Evolutionary conservation across 2,888 invertebrate genomes (phyloP).

Genomic region (Acanthosepion esculentum): DNA sequence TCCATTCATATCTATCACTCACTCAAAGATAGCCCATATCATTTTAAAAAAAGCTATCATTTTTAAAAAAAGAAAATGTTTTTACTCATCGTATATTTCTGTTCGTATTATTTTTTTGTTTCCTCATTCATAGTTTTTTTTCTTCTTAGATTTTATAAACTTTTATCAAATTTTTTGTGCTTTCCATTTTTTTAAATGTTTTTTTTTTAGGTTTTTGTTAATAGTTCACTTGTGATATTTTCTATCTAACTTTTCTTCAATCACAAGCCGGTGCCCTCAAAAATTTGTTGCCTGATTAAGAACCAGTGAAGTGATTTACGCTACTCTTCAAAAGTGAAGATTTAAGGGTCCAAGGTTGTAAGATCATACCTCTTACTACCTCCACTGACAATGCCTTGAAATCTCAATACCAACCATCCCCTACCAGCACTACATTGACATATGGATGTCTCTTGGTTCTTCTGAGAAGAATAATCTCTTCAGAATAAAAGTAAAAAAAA

Average conservation of each 20-base stretch:
- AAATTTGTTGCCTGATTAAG: slow-evolving; percentile 15
- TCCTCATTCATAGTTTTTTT: neutral
- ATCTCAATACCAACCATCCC: neutral
- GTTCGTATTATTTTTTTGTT: too few relatives aligned
- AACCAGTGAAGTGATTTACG: slow-evolving; percentile 12
- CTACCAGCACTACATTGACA: neutral
- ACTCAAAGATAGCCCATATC: neutral
- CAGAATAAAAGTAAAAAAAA: neutral
- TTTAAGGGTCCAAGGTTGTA: neutral
- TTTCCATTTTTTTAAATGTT: neutral
- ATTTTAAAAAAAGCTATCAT: neutral
- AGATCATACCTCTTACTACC: neutral
- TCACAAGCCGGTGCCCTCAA: neutral
- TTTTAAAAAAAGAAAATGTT: too few relatives aligned
- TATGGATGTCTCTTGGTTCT: neutral
- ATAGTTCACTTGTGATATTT: too few relatives aligned
- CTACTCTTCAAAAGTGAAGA: neutral
- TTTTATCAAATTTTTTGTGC: neutral
- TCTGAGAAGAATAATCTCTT: neutral
- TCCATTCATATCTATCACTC: neutral
- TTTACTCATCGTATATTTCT: too few relatives aligned
- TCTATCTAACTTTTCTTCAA: neutral
- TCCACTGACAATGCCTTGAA: neutral
- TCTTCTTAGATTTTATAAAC: neutral
- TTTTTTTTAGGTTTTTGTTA: neutral